phyloP scores from a whole-genome alignment of 2,113 vertebrate species.

The Xiphophorus couchianus region DNA sequence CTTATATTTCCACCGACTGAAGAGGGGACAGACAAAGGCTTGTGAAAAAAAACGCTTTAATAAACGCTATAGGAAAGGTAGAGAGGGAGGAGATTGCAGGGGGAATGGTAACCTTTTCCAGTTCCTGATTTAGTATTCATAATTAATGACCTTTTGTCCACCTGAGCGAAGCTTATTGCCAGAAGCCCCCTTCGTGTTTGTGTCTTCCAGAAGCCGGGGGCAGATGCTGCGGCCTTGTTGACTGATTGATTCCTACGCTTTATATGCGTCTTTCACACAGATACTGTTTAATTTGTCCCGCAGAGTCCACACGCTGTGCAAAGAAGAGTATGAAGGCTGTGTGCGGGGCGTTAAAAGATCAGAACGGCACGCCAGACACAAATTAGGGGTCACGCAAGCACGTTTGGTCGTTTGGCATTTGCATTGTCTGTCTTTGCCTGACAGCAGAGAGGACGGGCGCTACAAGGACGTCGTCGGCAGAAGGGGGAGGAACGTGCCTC shows the following conservation, averaged over 20 bases:
- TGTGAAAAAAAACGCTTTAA: constrained; percentile 69
- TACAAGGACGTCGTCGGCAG: not conserved
- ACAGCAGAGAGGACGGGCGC: constrained; percentile 24
- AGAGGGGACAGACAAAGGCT: constrained; percentile 66
- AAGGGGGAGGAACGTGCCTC: constrained; percentile 6
- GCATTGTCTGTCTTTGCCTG: constrained; percentile 40
- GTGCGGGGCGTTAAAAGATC: constrained; percentile 57
- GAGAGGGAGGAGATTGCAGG: constrained; percentile 62
- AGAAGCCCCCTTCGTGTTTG: constrained; percentile 68
- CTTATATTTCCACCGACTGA: constrained; percentile 71
- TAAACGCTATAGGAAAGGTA: constrained; percentile 71
- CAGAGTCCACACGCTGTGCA: constrained; percentile 51
- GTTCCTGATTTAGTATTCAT: constrained; percentile 78
- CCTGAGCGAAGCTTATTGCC: constrained; percentile 70
- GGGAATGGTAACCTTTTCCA: constrained; percentile 76
- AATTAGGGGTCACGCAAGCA: constrained; percentile 54
- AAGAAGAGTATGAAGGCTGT: constrained; percentile 50
- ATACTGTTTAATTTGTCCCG: constrained; percentile 66
- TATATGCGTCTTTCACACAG: constrained; percentile 49
- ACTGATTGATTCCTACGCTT: constrained; percentile 63
- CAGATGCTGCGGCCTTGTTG: constrained; percentile 53
- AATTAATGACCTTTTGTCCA: constrained; percentile 77
- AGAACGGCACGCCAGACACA: constrained; percentile 53
- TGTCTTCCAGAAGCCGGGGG: constrained; percentile 54
- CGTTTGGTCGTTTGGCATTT: constrained; percentile 38